Evolutionary conservation across 2,797 vertebrate genomes (phyloP).

Genomic region (Sebastes matsubarae): DNA sequence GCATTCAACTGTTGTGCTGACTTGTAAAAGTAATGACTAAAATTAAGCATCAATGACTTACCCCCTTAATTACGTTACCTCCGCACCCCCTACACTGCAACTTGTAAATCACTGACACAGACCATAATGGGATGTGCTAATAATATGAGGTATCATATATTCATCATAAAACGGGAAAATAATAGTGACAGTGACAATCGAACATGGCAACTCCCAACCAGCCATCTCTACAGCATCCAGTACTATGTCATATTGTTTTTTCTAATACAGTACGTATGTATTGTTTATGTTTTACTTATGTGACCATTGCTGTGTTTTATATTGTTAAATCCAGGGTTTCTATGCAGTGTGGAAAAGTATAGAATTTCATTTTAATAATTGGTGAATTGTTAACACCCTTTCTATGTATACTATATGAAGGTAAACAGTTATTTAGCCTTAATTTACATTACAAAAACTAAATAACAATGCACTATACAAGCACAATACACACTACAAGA

Average conservation of each 20-base stretch:
- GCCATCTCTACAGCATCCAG: neutral
- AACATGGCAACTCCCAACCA: neutral
- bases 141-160: neutral
- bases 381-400: too few species aligned
- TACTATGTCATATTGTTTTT: neutral
- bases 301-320: neutral
- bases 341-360: too few species aligned
- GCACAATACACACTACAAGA: too few species aligned
- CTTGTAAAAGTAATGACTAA: constrained; percentile 6
- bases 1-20: constrained; percentile 12
- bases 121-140: neutral
- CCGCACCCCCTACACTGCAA: neutral
- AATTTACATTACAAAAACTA: too few species aligned
- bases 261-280: neutral
- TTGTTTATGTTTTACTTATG: neutral
- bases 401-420: too few species aligned
- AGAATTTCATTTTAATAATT: too few species aligned
- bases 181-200: neutral
- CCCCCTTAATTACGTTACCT: constrained; percentile 13
- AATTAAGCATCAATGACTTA: constrained; percentile 15
- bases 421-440: too few species aligned
- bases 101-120: constrained; percentile 6
- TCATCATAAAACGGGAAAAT: neutral
- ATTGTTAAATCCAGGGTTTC: neutral
- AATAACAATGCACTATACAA: too few species aligned